Conservation (phyloP, 1,140 invertebrate genomes). For the Sycophaga agraensis region DNA sequence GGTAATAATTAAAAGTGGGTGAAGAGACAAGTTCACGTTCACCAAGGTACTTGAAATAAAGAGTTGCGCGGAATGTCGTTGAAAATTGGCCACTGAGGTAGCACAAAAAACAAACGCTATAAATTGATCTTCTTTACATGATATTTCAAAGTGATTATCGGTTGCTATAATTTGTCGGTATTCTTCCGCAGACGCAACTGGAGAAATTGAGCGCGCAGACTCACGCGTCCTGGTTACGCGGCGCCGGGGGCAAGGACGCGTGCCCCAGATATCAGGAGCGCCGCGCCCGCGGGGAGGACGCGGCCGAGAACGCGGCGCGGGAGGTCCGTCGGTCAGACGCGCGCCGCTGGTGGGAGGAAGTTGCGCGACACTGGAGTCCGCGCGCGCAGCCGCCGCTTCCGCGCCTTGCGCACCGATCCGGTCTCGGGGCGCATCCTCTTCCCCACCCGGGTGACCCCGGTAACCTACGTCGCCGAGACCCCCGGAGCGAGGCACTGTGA, state of each 20-base stretch:
- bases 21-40: no score
- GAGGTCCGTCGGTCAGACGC: slow-evolving; percentile 36
- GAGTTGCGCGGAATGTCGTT: not conserved
- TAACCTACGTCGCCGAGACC: no score
- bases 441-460: slow-evolving; percentile 31
- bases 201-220: slow-evolving; percentile 59
- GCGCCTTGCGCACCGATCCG: slow-evolving; percentile 38
- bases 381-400: slow-evolving; percentile 32
- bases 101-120: no score
- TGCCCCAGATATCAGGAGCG: slow-evolving; percentile 44
- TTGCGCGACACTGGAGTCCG: slow-evolving; percentile 20
- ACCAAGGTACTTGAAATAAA: not conserved
- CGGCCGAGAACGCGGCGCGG: slow-evolving; percentile 31
- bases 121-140: no score
- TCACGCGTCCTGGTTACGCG: slow-evolving; percentile 47
- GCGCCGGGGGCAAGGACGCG: slow-evolving; percentile 4
- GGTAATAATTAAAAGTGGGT: no score
- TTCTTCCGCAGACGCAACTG: slow-evolving; percentile 42
- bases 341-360: slow-evolving; percentile 45
- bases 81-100: no score
- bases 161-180: no score
- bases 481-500: no score
- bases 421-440: slow-evolving; percentile 39
- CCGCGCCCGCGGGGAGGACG: slow-evolving; percentile 29
- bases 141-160: no score